Conservation (phyloP, 2,797 vertebrate species). For the Chrysolophus pictus region DNA sequence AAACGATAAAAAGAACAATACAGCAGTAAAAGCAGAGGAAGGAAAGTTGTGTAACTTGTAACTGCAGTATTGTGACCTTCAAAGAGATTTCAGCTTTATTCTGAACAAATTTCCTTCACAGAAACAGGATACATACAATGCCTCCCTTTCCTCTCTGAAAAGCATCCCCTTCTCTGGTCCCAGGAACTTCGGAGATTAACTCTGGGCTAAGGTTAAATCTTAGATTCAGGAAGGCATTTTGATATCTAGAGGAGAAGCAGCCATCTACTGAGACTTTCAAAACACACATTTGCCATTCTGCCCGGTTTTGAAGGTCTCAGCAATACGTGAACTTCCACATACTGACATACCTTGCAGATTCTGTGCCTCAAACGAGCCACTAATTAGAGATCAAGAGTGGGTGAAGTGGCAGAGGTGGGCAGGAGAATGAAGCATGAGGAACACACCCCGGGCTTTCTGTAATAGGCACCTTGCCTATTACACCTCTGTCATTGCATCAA, state of each 20-base stretch:
- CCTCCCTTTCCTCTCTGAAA: neutral
- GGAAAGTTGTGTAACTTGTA: neutral
- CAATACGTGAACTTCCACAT: neutral
- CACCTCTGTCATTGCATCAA: neutral
- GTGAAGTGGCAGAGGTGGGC: neutral
- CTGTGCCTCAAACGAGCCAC: neutral
- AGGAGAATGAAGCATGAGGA: slow-evolving; percentile 5
- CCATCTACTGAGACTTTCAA: neutral
- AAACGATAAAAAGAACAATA: neutral
- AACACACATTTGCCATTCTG: neutral
- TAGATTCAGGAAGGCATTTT: neutral
- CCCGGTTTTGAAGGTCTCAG: neutral
- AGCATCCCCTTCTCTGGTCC: neutral
- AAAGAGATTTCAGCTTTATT: neutral
- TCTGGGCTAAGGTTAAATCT: neutral
- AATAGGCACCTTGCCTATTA: slow-evolving; percentile 29
- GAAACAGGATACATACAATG: slow-evolving; percentile 15
- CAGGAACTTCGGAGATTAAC: neutral
- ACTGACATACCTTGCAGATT: neutral
- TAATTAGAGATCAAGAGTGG: slow-evolving; percentile 14
- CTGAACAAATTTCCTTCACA: neutral
- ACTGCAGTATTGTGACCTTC: neutral
- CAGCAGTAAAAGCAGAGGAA: neutral
- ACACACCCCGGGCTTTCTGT: neutral
- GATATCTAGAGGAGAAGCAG: neutral